Percentiles rank a stretch among this genome's conserved stretches.
Evolutionary conservation across 2,888 invertebrate species (phyloP).

Genomic region (Apamea sordens): DNA sequence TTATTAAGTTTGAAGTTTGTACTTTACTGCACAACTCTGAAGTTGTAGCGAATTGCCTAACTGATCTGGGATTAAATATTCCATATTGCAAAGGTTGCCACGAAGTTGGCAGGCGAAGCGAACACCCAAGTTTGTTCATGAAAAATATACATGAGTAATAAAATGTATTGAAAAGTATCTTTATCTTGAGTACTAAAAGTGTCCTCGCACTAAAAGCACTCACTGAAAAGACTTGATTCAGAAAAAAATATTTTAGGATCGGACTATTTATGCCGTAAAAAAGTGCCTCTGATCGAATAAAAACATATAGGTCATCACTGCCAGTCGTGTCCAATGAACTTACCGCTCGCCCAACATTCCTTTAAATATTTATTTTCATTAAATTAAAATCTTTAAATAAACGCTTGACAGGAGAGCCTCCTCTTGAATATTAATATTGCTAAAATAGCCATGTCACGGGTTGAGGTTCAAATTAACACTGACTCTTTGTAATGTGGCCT

Average conservation of each 20-base stretch:
- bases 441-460: conserved; percentile 69
- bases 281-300: conserved; percentile 2
- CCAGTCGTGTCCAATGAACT: conserved; percentile 1
- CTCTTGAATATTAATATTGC: conserved; percentile 68
- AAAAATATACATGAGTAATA: conserved; percentile 30
- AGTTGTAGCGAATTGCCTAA: conserved; percentile 56
- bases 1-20: conserved; percentile 58
- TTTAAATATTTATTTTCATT: conserved; percentile 50
- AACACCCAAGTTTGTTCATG: conserved; percentile 37
- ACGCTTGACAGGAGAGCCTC: conserved; percentile 53
- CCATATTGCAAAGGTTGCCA: conserved; percentile 55
- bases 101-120: conserved; percentile 40
- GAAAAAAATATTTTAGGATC: not conserved
- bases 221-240: not conserved
- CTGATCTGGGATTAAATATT: conserved; percentile 58
- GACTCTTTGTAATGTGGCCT: conserved; percentile 50
- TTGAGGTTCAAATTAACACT: conserved; percentile 68
- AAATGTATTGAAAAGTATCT: conserved; percentile 34
- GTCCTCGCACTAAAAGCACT: conserved; percentile 18
- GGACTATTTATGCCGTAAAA: conserved; percentile 7
- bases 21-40: conserved; percentile 38
- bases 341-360: not conserved
- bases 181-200: conserved; percentile 15
- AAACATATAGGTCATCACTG: conserved; percentile 20
- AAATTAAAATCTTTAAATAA: conserved; percentile 60